Evolutionary conservation across 1,140 invertebrate species (phyloP), one percentile per base, ranked within the genome.

Genomic region (Micrasema longulum): DNA sequence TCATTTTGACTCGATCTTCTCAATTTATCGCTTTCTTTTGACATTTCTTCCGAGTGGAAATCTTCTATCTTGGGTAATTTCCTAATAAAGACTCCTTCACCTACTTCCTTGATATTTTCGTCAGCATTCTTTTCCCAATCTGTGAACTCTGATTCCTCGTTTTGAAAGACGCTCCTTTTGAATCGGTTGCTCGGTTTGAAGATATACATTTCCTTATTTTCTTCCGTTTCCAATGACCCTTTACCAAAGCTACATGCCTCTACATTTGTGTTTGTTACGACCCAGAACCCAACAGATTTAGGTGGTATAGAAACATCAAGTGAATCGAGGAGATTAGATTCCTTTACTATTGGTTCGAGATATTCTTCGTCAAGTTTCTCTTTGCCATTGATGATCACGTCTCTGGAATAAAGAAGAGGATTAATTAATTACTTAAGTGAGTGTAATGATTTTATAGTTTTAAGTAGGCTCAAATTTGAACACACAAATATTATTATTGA

Each of bases 271-370:
- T 83, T 84, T 1, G 88, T 84, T 9, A 89, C 66, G 2, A 89
- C 84, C 87, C 87, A 89, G 74, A 89, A 89, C 0, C 87, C 87
- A 47, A 88, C 86, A 1, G 83, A 82, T 63, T 84, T 85, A 0
- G 87, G 80, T 12, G 86, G 85, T 2, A 89, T 65, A 31, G 82
- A 83, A 6, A 89, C 67, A 22, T 82, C 76, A 0, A 88, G 63
- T 0, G 81, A 83, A 66, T 85, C 82, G 43, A 80, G 82, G 23
- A 81, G 82, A 43, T 82, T 75, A 12, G 83, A 77, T 2, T 75
- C 79, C 68, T 81, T 80, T 0, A 88, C 79, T 0, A 79, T 72
- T 7, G 88, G 87, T 16, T 82, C 77, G 1, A 88, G 79, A 50
- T 88, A 80, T 0, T 79, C 82, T 72, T 86, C 84, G 52, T 85